phyloP scores from a whole-genome alignment of 2,888 invertebrate species.

The Priocnemis perturbator region DNA sequence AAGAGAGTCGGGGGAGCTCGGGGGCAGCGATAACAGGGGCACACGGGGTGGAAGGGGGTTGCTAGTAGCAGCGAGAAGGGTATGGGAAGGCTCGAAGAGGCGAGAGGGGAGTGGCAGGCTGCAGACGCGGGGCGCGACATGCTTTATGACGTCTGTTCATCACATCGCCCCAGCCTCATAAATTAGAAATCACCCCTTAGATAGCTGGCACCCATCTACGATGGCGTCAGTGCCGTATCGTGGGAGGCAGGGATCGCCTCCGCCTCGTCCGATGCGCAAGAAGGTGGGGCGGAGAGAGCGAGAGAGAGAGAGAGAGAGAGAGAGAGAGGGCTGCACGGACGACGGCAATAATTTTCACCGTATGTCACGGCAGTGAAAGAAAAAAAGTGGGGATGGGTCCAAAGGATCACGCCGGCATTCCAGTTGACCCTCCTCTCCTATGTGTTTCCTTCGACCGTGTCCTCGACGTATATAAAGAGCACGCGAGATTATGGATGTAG shows the following conservation, averaged over 20 bases:
- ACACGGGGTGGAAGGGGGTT: conserved; percentile 38
- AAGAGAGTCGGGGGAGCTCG: conserved; percentile 49
- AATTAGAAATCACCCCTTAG: conserved; percentile 75
- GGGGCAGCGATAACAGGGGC: conserved; percentile 54
- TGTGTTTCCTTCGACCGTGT: conserved; percentile 11
- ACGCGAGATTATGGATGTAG: conserved; percentile 1
- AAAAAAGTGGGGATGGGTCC: conserved; percentile 40
- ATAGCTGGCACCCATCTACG: conserved; percentile 69
- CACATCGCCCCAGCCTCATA: conserved; percentile 75
- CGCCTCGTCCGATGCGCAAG: conserved; percentile 54
- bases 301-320: conserved; percentile 4
- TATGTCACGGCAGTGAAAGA: conserved; percentile 46
- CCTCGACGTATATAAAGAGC: conserved; percentile 19
- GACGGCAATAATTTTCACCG: conserved; percentile 60
- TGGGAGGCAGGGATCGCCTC: conserved; percentile 59
- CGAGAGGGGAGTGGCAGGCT: conserved; percentile 63
- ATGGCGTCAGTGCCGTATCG: conserved; percentile 65
- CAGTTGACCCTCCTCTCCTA: conserved; percentile 39
- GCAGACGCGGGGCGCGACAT: conserved; percentile 73
- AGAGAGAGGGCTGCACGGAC: conserved; percentile 45
- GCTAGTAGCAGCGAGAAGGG: conserved; percentile 50
- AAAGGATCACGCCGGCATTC: conserved; percentile 50
- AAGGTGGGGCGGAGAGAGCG: conserved; percentile 38
- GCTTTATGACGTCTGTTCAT: conserved; percentile 77
- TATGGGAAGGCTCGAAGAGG: conserved; percentile 26